Evolutionary conservation across 2,113 vertebrate species (phyloP).

Genomic region (Lophius piscatorius): DNA sequence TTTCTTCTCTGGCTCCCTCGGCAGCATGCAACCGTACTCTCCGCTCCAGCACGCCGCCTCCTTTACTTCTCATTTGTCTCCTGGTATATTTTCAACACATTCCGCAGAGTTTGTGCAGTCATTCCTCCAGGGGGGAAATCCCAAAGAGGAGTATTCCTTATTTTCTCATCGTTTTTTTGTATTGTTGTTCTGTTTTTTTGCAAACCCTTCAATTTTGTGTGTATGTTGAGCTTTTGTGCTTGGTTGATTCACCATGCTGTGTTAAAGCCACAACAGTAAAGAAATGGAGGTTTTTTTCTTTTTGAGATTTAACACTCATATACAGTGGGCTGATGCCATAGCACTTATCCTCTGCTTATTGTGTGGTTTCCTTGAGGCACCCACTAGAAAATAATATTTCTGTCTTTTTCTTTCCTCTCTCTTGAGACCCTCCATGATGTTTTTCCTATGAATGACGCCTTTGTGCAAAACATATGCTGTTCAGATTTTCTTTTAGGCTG

Average conservation of each 20-base stretch:
- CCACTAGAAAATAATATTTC: constrained; percentile 60
- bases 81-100: constrained; percentile 57
- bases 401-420: constrained; percentile 13
- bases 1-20: constrained; percentile 47
- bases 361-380: constrained; percentile 85
- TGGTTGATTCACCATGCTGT: constrained; percentile 8
- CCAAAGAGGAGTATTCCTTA: constrained; percentile 39
- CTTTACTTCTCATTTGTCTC: constrained; percentile 66
- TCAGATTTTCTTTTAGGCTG: constrained; percentile 84
- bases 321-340: not conserved
- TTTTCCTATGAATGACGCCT: constrained; percentile 53
- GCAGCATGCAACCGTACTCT: constrained; percentile 62
- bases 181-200: constrained; percentile 3
- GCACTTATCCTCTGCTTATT: constrained; percentile 37
- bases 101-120: constrained; percentile 40
- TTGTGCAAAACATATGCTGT: constrained; percentile 80
- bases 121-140: constrained; percentile 33
- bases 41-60: constrained; percentile 48
- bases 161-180: constrained; percentile 29
- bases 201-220: constrained; percentile 6
- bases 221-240: constrained; percentile 9
- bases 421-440: constrained; percentile 44
- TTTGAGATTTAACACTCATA: constrained; percentile 1
- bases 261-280: not conserved
- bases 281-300: not conserved